Conservation (phyloP, 30 jellyfish, hydroid and myxozoan genomes). For the Hydractinia symbiolongicarpus region DNA sequence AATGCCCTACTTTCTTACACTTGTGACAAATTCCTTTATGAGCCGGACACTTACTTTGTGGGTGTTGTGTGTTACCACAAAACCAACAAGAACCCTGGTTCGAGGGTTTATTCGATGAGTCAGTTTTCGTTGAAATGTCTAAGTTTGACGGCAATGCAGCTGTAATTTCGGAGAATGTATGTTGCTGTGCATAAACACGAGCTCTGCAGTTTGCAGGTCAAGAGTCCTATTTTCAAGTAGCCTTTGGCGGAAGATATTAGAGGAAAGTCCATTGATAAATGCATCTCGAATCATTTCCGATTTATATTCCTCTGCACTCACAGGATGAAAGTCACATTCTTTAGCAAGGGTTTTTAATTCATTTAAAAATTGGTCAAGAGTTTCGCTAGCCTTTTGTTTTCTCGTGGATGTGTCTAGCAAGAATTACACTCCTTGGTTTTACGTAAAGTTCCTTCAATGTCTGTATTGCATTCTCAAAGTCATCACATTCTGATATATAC, state of each 20-base stretch:
- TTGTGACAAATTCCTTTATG: background rate
- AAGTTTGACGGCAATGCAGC: no score
- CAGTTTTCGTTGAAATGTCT: no score
- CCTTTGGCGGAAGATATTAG: conserved; percentile 45
- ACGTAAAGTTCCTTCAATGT: no score
- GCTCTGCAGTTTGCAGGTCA: conserved; percentile 47
- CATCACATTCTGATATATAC: no score
- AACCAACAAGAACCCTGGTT: background rate
- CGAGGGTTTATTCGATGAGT: background rate
- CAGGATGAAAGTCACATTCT: conserved; percentile 49
- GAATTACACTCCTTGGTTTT: no score
- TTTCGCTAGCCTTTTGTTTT: background rate
- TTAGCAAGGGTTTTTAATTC: conserved; percentile 37
- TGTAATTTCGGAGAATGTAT: conserved; percentile 12
- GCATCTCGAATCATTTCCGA: conserved; percentile 52
- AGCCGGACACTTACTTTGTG: background rate
- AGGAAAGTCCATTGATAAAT: conserved; percentile 42
- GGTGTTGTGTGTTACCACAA: background rate
- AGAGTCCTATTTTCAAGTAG: conserved; percentile 42
- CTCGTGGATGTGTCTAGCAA: no score
- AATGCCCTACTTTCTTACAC: background rate
- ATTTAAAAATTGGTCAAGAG: conserved; percentile 31
- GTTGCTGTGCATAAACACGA: conserved; percentile 35
- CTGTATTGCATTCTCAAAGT: no score
- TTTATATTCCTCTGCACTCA: conserved; percentile 38